These are phyloP conservation scores for Deroptyus accipitrinus DNA, from an alignment of 2,113 vertebrate genomes.

Conservation along the genomic window DNA sequence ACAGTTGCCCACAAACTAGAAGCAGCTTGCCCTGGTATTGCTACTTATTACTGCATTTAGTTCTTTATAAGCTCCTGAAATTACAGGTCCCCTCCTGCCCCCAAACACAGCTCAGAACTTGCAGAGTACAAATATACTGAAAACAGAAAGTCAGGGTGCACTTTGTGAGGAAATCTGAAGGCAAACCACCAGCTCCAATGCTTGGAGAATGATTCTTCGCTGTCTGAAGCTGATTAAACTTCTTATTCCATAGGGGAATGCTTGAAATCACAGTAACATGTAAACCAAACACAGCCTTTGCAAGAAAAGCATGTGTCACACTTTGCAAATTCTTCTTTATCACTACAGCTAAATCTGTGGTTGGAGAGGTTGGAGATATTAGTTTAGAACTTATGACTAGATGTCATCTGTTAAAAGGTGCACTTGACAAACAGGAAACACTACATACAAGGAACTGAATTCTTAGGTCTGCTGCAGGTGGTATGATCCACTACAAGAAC, in stretches of 20 bases:
- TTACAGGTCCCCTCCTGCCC: background rate
- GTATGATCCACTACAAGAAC: background rate
- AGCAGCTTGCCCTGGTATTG: background rate
- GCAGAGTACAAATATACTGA: background rate
- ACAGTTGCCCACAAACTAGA: background rate
- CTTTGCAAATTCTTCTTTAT: background rate
- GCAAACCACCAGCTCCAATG: background rate
- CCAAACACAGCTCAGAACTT: background rate
- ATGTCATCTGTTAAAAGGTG: background rate
- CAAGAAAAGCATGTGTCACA: background rate
- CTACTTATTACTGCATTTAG: background rate
- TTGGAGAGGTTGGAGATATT: background rate
- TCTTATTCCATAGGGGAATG: background rate
- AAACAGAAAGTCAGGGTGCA: background rate
- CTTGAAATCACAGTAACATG: background rate
- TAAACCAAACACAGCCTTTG: background rate
- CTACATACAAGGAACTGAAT: background rate
- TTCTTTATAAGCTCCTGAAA: background rate
- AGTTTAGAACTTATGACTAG: background rate
- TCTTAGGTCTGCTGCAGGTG: background rate
- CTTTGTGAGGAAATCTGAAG: background rate
- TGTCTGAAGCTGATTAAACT: background rate
- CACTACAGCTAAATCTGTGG: background rate
- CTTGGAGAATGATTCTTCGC: background rate
- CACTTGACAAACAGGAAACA: conserved; percentile 1